Base-by-base conservation (phyloP, 2,888 invertebrate genomes). In the Xanthia togata region DNA sequence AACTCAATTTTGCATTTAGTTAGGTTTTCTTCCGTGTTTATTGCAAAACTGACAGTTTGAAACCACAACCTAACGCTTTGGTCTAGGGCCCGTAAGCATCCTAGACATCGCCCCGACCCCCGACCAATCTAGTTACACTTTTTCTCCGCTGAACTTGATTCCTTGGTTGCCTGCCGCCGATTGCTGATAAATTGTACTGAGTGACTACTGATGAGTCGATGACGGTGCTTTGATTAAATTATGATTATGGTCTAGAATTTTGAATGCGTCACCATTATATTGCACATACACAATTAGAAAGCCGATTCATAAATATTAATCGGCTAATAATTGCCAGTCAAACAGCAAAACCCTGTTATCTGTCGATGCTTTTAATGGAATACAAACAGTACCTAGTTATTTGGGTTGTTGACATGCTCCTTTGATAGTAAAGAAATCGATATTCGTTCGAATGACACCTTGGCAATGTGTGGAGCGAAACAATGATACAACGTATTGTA, bases 391-490 rank as follows among this genome's bases (percentile, higher is more conserved):
- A 14, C 44, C 9, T 47, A 44, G 81, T 59, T 70, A 70, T 67
- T 57, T 59, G 23, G 89, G 88, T 88, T 88, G 84, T 90, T 91
- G 90, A 91, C 91, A 88, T 83, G 77, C 73, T 80, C 75, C 76
- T 85, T 86, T 83, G 78, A 82, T 86, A 83, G 84, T 79, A 82
- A 78, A 69, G 68, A 76, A 89, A 92, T 92, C 92, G 91, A 92
- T 92, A 88, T 69, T 78, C 77, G 81, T 87, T 80, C 67, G 64
- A 76, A 74, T 55, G 63, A 80, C 71, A 78, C 81, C 73, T 82
- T 75, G 38, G 50, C 67, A 67, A 55, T 79, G 73, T 73, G 60
- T 78, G 23, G 31, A 65, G 23, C 23, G n/a, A 50, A 53, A 75
- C 70, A 38, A 63, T 76, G 62, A 26, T 26, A 57, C n/a, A 20